Base-by-base conservation (phyloP, 2,888 invertebrate species). In the Melieria crassipennis region DNA sequence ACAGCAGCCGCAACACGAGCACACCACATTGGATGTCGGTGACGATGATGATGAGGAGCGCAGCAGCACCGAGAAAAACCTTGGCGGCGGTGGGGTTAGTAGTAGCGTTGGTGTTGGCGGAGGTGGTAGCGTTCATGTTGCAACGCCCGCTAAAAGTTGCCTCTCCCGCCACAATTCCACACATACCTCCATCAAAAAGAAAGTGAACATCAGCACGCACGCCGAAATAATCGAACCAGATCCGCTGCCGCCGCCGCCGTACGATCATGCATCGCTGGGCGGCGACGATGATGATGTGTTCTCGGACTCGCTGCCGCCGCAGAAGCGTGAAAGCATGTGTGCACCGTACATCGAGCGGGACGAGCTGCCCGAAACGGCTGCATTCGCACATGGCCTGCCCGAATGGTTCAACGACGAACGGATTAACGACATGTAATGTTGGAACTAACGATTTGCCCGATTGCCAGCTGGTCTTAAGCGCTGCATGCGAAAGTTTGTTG, bases 281-380 rank as follows among this genome's bases (percentile, higher is more conserved):
- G 79, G 79, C 55, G 87, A 87, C 74, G 87, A 88, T 75, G 91
- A 92, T 80, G 91, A 92, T 76, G 92, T 91, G 11, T 91, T 92
- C 83, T 86, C 87, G 65, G 88, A 88, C 78, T 88, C 88, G 9
- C 79, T 88, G 74, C 87, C 88, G 48, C 87, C 88, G 10, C 85
- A 87, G 65, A 85, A 87, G 71, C 85, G 88, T 60, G 87, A 87
- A 75, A 88, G 88, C 80, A 86, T 88, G 85, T 88, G 88, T 75
- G 87, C 87, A 4, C 87, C 88, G 0, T 90, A 89, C 79, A 88
- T 87, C 63, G 86, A 83, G 72, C 80, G 78, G 6, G 75, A 75
- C 61, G 76, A 81, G 69, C 7, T 73, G 67, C 78, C 81, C 50
- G 80, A 81, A 7, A 80, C 73, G 84, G 85, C 60, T 75, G 79